Evolutionary conservation across 1,140 invertebrate species (phyloP), one percentile per base, ranked within the genome.

Genomic region (Achatina immaculata): DNA sequence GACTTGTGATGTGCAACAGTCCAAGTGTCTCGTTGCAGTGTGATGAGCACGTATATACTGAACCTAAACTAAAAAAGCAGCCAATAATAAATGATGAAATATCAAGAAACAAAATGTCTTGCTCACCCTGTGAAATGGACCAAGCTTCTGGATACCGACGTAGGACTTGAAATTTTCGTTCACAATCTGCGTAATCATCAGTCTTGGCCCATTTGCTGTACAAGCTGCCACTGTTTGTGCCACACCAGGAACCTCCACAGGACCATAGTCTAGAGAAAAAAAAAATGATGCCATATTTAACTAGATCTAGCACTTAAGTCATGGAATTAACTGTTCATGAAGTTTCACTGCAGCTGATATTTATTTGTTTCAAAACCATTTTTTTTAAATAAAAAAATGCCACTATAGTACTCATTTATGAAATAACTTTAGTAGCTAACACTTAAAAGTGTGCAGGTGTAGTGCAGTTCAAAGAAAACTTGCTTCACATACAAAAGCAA

Each of bases 91-190:
- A n/a, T n/a, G n/a, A n/a, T n/a, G n/a, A n/a, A n/a, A n/a, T n/a
- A n/a, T n/a, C n/a, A n/a, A n/a, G n/a, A 31, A 45, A 72, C 19
- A 73, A 40, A 78, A 43, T n/a, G 11, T 42, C 31, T n/a, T 14
- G 55, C 68, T 69, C 84, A 93, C 92, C 86, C 92, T 92, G 83
- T 93, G 90, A 85, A 93, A 93, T 24, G 93, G 93, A 62, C 93
- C 93, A 36, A 93, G 83, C 11, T 93, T 91, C 88, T 95, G 94
- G 68, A 93, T 93, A 0, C 96, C 96, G 81, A 95, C 97, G 90
- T 99, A 99, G 88, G 98, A 99, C 93, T 99, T 99, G 89, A 99
- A 99, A 91, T 99, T 98, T 43, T 94, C 93, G 91, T 98, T 98
- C 0, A 95, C 94, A 86, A 99, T 99, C 83, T 97, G 94, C 0